phyloP scores from a whole-genome alignment of 2,797 vertebrate species.

The Diplodus sargus region DNA sequence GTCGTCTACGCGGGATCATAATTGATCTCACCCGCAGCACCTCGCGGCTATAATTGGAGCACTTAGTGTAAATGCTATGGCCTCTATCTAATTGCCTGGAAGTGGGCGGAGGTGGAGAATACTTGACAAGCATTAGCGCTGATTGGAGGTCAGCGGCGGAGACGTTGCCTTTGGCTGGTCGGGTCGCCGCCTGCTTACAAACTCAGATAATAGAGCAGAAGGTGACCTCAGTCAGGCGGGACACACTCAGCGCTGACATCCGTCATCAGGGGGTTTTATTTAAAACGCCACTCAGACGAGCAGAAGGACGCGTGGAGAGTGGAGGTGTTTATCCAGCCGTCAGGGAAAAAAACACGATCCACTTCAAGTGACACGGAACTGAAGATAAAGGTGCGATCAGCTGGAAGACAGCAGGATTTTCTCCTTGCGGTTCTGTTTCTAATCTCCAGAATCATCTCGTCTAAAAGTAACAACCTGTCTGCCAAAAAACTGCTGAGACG shows the following conservation, averaged over 20 bases:
- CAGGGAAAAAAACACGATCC: too few relatives aligned
- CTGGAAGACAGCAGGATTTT: too few relatives aligned
- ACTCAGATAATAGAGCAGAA: not conserved
- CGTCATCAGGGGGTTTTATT: not conserved
- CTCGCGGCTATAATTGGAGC: conserved; percentile 58
- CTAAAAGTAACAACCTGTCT: not conserved
- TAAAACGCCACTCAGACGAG: not conserved
- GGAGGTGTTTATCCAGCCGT: not conserved
- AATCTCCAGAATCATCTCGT: not conserved
- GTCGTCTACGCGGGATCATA: not conserved
- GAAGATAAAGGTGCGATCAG: too few relatives aligned
- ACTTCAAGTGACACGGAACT: too few relatives aligned
- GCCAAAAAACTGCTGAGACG: conserved; percentile 2
- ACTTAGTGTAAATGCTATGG: conserved; percentile 58
- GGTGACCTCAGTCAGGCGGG: not conserved
- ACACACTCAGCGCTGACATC: not conserved
- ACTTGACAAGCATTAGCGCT: conserved; percentile 54
- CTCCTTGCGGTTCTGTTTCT: not conserved
- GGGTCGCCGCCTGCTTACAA: conserved; percentile 5
- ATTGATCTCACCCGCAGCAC: conserved; percentile 49
- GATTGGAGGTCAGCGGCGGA: conserved; percentile 33
- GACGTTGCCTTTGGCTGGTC: conserved; percentile 8
- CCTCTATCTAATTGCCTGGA: conserved; percentile 53
- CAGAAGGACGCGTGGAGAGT: not conserved
- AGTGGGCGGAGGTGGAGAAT: conserved; percentile 45